These are phyloP conservation scores for Actinia tenebrosa DNA, from an alignment of 64 coral and sea anemone genomes.

Conservation along the genomic window DNA sequence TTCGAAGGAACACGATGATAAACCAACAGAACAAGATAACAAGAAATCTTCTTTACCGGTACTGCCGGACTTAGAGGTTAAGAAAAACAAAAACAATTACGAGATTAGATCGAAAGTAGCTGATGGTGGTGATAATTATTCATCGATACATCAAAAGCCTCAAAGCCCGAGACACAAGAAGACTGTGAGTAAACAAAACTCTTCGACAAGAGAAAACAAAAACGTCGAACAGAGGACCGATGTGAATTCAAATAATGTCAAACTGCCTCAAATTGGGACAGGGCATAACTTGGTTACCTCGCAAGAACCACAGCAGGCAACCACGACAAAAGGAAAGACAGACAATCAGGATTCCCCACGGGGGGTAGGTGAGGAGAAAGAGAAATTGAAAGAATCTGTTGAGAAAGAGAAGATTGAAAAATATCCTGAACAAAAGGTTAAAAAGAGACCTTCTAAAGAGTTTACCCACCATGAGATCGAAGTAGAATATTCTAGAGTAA, in stretches of 20 bases:
- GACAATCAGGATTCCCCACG: neutral
- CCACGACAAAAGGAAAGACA: neutral
- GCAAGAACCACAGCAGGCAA: neutral
- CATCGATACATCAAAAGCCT: neutral
- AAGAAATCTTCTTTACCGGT: neutral
- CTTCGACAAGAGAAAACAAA: neutral
- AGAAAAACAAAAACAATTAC: conserved; percentile 8
- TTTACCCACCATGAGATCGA: conserved; percentile 8
- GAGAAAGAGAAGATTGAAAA: conserved; percentile 3
- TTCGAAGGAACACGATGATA: conserved; percentile 3
- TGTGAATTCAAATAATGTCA: conserved; percentile 3
- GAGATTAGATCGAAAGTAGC: neutral
- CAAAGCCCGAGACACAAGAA: conserved; percentile 15
- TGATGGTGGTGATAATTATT: neutral
- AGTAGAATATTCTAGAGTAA: conserved; percentile 61
- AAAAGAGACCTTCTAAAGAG: conserved; percentile 26
- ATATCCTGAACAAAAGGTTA: neutral
- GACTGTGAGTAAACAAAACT: conserved; percentile 1
- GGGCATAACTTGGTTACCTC: conserved; percentile 35
- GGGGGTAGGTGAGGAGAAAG: neutral
- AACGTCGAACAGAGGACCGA: neutral
- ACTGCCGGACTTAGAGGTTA: neutral
- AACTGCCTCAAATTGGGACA: conserved; percentile 40
- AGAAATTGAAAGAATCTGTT: neutral
- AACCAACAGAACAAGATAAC: neutral